Conservation (phyloP, 2,888 invertebrate species). For the Drosophila parthenogenetica region DNA sequence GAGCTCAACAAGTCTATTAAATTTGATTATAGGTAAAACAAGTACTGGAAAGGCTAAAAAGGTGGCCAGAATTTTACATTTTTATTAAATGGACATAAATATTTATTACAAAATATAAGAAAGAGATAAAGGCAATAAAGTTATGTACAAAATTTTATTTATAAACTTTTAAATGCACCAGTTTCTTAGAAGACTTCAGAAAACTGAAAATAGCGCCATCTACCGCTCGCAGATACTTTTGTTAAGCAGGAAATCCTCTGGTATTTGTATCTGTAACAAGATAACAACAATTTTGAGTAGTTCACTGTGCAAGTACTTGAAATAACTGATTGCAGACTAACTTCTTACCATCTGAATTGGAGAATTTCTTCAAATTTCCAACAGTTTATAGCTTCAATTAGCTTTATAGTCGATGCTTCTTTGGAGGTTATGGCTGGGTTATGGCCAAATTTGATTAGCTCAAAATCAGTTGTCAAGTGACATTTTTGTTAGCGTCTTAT, state of each 20-base stretch:
- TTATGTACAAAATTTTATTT: too few species aligned
- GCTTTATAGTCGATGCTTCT: constrained; percentile 11
- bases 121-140: too few species aligned
- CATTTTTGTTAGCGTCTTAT: constrained; percentile 59
- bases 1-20: neutral
- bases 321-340: neutral
- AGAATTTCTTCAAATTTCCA: neutral
- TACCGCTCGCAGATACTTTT: too few species aligned
- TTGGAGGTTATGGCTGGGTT: constrained; percentile 27
- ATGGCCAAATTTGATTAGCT: constrained; percentile 42
- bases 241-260: too few species aligned
- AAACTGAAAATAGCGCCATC: too few species aligned
- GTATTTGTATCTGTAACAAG: too few species aligned
- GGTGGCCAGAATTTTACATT: neutral
- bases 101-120: too few species aligned
- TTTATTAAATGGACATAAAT: too few species aligned
- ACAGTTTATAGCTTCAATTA: constrained; percentile 10
- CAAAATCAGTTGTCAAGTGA: constrained; percentile 21
- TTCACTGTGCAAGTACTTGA: neutral
- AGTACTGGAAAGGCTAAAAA: neutral
- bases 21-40: neutral
- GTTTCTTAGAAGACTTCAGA: too few species aligned
- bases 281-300: neutral
- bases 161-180: too few species aligned
- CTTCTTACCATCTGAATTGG: too few species aligned